Evolutionary conservation across 2,113 vertebrate genomes (phyloP), one percentile per base, ranked within the genome.

Genomic region (Australoheros scitulus): DNA sequence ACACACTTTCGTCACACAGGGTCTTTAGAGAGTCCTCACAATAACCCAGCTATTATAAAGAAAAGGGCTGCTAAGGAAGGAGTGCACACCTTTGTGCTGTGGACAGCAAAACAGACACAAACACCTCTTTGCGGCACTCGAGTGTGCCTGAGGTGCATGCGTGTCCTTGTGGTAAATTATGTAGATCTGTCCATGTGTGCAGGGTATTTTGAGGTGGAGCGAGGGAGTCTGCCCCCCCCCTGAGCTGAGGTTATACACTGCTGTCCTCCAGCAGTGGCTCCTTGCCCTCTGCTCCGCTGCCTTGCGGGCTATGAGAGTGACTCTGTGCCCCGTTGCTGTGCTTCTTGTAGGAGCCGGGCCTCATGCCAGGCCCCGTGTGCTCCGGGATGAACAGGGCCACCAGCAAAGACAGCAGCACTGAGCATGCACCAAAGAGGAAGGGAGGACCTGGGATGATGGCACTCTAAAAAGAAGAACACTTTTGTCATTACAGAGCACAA

Each of bases 381-480:
- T 98, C 97, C 0, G 97, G 97, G 75, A 98, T 98, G 88, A 98
- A 98, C 92, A 98, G 96, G 14, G 97, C 97, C 91, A 98, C 97
- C 83, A 98, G 95, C 64, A 98, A 94, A 2, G 97, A 97, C 41
- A 98, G 96, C 89, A 98, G 95, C 87, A 98, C 97, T 0, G 97
- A 98, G 85, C 97, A 98, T 0, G 97, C 97, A 15, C 97, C 97
- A 0, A 98, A 98, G 58, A 98, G 96, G 92, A 98, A 98, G 0
- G 97, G 97, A 52, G 97, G 97, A n/a, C 97, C 97, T 0, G 97
- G 97, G 84, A 98, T 98, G 91, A 98, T 98, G 94, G 97, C 94
- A 91, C 97, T 97, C 97, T 98, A 91, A 38, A 61, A 60, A 61
- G 64, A 70, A 1, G 5, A 74, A 5, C 34, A 52, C 13, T 1